Conservation (phyloP, 2,888 invertebrate species). For the Antitype chi region DNA sequence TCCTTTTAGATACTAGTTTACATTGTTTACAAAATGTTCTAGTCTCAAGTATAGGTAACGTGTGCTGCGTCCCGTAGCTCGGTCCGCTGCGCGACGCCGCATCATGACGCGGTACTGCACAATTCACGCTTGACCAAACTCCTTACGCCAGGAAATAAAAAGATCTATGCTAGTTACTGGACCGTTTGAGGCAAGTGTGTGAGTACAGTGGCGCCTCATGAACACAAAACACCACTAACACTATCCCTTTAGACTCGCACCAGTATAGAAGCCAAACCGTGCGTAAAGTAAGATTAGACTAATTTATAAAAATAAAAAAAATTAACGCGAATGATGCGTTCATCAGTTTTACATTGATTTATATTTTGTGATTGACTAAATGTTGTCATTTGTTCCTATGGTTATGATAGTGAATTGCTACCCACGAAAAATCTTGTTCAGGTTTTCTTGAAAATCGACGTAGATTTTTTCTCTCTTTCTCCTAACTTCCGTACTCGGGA, state of each 20-base stretch:
- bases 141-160: background rate
- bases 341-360: slow-evolving; percentile 86
- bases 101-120: slow-evolving; percentile 56
- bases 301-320: slow-evolving; percentile 75
- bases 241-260: slow-evolving; percentile 88
- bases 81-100: slow-evolving; percentile 77
- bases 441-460: slow-evolving; percentile 90
- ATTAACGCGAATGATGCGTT: slow-evolving; percentile 85
- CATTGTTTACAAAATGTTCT: slow-evolving; percentile 51
- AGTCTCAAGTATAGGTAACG: slow-evolving; percentile 77
- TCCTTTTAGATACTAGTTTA: slow-evolving; percentile 49
- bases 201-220: slow-evolving; percentile 72
- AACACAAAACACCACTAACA: slow-evolving; percentile 76
- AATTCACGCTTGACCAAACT: slow-evolving; percentile 29
- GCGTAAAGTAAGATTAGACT: slow-evolving; percentile 84
- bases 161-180: background rate
- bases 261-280: slow-evolving; percentile 88
- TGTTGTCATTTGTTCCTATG: slow-evolving; percentile 90
- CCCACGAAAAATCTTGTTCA: slow-evolving; percentile 84
- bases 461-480: slow-evolving; percentile 80
- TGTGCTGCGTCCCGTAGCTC: slow-evolving; percentile 76
- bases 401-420: slow-evolving; percentile 84
- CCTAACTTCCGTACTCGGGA: slow-evolving; percentile 79
- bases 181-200: slow-evolving; percentile 8
- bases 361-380: slow-evolving; percentile 89